Evolutionary conservation across 30 jellyfish, hydroid and myxozoan species (phyloP).

Genomic region (Nemopilema nomurai): DNA sequence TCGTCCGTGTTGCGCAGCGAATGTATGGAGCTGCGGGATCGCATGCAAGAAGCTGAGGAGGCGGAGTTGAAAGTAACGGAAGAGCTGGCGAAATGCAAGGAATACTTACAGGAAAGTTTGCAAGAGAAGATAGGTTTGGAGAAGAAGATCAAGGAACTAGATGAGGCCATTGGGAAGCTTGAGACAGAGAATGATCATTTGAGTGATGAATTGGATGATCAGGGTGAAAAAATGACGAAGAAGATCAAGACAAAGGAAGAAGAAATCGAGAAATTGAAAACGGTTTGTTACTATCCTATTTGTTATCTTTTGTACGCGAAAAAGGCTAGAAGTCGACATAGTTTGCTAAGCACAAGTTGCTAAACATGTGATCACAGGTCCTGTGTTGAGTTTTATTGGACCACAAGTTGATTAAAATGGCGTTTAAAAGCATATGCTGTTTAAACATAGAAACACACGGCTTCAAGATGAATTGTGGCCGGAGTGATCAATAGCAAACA

Average conservation of each 20-base stretch:
- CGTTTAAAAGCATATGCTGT: too few species aligned
- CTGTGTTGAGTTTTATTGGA: too few species aligned
- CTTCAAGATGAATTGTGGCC: too few species aligned
- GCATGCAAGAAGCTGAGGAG: conserved; percentile 72
- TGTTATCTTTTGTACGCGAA: not conserved
- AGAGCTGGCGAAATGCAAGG: conserved; percentile 42
- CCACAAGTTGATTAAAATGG: too few species aligned
- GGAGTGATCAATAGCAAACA: too few species aligned
- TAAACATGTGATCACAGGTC: too few species aligned
- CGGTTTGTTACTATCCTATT: not conserved
- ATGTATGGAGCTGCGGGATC: conserved; percentile 57
- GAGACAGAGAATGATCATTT: conserved; percentile 30
- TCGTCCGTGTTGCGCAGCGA: conserved; percentile 50
- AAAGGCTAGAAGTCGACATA: too few species aligned
- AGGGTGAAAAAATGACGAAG: not conserved
- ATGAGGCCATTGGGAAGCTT: conserved; percentile 11
- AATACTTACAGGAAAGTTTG: conserved; percentile 22
- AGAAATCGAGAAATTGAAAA: not conserved
- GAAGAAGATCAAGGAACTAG: conserved; percentile 5
- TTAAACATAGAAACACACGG: too few species aligned
- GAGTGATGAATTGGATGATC: conserved; percentile 10
- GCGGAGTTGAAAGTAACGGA: conserved; percentile 50
- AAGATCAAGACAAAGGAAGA: conserved; percentile 21
- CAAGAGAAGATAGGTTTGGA: conserved; percentile 35
- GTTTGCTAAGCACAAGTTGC: too few species aligned